Evolutionary conservation across 2,113 vertebrate species (phyloP), one percentile per base, ranked within the genome.

Genomic region (Rhynchomys soricoides): DNA sequence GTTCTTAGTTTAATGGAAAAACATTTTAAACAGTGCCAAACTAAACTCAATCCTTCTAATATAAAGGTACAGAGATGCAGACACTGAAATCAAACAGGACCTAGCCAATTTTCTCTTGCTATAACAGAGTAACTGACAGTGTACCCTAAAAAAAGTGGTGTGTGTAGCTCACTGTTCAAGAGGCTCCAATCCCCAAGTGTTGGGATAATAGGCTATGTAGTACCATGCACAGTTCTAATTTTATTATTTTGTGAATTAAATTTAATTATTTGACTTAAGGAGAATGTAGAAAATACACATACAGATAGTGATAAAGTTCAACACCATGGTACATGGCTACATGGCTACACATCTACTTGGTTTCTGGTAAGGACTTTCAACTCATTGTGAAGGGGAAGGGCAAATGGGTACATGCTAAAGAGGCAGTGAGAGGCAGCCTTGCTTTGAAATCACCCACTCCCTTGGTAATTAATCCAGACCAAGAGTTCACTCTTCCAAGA

Each of bases 231-330:
- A 59, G 1, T 75, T 83, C 62, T 62, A 40, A 73, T 89, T 94
- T 62, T 83, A 90, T 71, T 86, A 62, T 89, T 95, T 89, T 82
- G 11, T 43, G 55, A 86, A 13, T n/a, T 89, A 77, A 85, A 90
- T 85, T 62, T 29, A 83, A 77, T 85, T 59, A 62, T n/a, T 73
- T 73, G n/a, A 43, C 52, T 71, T 79, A 68, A 90, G 31, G 4
- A 82, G 9, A 73, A 78, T 22, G 8, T 16, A 75, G 57, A 83
- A 82, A 55, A 62, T 50, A 16, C 11, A 73, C 26, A 88, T 48
- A 91, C 31, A 83, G 43, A 75, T 22, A 75, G 21, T 52, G 12
- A 82, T 50, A 74, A 59, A 48, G 7, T 59, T 59, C n/a, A 83
- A n/a, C 22, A 59, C n/a, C 22, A 29, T 83, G 24, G 55, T 24